Conservation (phyloP, 2,888 invertebrate species). For the Ophioninae sp. region DNA sequence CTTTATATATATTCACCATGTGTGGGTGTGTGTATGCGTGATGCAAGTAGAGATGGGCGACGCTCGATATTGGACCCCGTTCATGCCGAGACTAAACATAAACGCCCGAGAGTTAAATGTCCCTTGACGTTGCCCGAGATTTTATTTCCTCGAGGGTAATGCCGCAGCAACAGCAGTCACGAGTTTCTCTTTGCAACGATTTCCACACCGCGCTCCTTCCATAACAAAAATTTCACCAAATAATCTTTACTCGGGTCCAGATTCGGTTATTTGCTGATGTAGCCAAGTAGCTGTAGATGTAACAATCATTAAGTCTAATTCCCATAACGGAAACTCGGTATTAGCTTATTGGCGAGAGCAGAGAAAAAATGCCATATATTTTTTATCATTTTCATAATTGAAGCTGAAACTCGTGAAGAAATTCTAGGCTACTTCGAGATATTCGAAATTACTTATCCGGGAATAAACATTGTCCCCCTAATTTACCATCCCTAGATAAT, state of each 20-base stretch:
- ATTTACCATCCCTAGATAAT: too few relatives aligned
- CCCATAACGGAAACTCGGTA: too few relatives aligned
- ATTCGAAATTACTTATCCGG: too few relatives aligned
- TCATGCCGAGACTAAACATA: slow-evolving; percentile 65
- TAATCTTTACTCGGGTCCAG: background rate
- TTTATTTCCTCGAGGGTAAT: slow-evolving; percentile 33
- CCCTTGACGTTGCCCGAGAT: slow-evolving; percentile 18
- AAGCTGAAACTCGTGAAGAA: too few relatives aligned
- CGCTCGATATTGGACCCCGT: slow-evolving; percentile 57
- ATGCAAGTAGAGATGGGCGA: background rate
- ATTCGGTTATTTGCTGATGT: background rate
- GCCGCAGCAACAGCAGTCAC: background rate
- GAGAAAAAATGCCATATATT: too few relatives aligned
- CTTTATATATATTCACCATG: background rate
- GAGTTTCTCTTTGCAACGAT: background rate
- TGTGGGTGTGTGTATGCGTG: slow-evolving; percentile 10
- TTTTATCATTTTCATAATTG: too few relatives aligned
- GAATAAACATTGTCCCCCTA: too few relatives aligned
- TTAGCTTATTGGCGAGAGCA: too few relatives aligned
- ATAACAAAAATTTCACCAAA: background rate
- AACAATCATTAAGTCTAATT: too few relatives aligned
- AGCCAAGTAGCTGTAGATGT: background rate
- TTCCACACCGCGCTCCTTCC: background rate
- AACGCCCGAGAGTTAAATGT: slow-evolving; percentile 53
- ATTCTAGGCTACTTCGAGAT: too few relatives aligned